These are phyloP conservation scores for Toxostoma redivivum DNA, from an alignment of 2,113 vertebrate species.

Conservation along the genomic window DNA sequence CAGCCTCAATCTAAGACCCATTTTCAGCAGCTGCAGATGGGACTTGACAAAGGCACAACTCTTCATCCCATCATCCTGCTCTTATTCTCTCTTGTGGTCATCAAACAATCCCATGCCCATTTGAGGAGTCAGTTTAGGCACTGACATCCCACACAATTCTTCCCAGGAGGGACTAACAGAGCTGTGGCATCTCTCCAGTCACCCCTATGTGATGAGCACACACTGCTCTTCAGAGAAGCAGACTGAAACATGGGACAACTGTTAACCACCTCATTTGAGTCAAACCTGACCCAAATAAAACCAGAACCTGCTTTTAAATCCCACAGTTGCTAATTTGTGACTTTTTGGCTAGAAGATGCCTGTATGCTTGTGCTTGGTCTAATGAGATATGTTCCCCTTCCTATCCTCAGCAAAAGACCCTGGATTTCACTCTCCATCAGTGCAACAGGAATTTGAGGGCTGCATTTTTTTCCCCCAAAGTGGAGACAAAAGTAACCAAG, in stretches of 20 bases:
- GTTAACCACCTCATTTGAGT: not conserved
- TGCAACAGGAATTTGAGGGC: not conserved
- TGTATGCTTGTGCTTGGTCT: not conserved
- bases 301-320: not conserved
- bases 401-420: not conserved
- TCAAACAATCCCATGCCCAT: not conserved
- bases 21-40: not conserved
- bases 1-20: not conserved
- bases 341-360: not conserved
- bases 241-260: not conserved
- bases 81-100: not conserved
- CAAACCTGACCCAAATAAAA: not conserved
- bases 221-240: not conserved
- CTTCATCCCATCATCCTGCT: not conserved
- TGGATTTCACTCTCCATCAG: not conserved
- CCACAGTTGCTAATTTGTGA: not conserved
- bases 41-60: not conserved
- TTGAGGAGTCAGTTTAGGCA: not conserved
- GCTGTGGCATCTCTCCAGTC: not conserved
- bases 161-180: not conserved
- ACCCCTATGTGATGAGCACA: not conserved
- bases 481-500: not conserved
- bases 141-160: not conserved
- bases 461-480: conserved; percentile 3
- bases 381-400: not conserved